Base-by-base conservation (phyloP, 2,888 invertebrate species). In the Oegoconia quadripuncta region DNA sequence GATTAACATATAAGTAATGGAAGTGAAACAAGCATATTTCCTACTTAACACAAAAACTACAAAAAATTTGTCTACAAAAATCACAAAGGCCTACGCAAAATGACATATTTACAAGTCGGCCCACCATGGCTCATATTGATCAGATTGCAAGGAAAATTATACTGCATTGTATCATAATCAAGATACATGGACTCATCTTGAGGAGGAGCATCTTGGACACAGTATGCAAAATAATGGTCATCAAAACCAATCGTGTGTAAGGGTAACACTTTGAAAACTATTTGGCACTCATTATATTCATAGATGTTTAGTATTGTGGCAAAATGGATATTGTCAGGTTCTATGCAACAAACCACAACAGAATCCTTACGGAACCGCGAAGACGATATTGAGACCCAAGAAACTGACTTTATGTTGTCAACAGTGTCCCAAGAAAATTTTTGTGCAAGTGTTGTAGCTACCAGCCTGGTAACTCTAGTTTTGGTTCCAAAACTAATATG, bases 21-120 rank as follows among this genome's bases (percentile, higher is more conserved):
- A n/a, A n/a, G n/a, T n/a, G n/a, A n/a, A n/a, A n/a, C n/a, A n/a
- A n/a, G n/a, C n/a, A n/a, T n/a, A n/a, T n/a, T n/a, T n/a, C n/a
- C n/a, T n/a, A n/a, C n/a, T n/a, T n/a, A n/a, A n/a, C n/a, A n/a
- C n/a, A n/a, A n/a, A n/a, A n/a, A n/a, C n/a, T n/a, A n/a, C n/a
- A n/a, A n/a, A n/a, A n/a, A n/a, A n/a, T n/a, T n/a, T n/a, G n/a
- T n/a, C n/a, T n/a, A n/a, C n/a, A 33, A 33, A 6, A 23, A 22
- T 37, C 20, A 37, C 31, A 37, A 15, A 6, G 37, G 37, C 17
- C 27, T 37, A 17, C 37, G 23, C 13, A 37, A 32, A 37, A 37
- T 37, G 9, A 37, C 37, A 32, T 37, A 32, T 12, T 25, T 26
- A 14, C 16, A 23, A 18, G 36, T 9, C 7, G 9, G 36, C 17